Percentiles rank a stretch among this genome's conserved stretches.
These are phyloP conservation scores for Strigamia crassipes DNA, from an alignment of 2,888 invertebrate species.

Conservation along the genomic window DNA sequence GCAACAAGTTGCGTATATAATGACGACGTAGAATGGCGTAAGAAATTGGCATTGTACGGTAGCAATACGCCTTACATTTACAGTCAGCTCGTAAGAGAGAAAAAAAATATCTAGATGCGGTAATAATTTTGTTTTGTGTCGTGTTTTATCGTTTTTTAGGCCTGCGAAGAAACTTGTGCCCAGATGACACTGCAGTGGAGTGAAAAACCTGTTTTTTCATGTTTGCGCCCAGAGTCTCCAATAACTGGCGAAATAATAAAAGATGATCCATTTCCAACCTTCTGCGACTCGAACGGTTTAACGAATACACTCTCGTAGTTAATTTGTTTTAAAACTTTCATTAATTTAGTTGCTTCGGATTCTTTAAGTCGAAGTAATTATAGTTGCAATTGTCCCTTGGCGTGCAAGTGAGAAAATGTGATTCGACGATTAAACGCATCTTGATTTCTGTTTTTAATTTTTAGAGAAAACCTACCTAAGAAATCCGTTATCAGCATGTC, in stretches of 20 bases:
- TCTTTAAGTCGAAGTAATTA: neutral
- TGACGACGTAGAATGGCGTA: neutral
- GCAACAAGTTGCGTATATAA: neutral
- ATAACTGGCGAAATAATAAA: neutral
- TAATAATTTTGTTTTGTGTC: no score
- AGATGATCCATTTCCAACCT: neutral
- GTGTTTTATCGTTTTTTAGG: neutral
- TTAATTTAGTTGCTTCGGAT: neutral
- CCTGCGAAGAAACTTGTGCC: neutral
- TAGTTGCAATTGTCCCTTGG: neutral
- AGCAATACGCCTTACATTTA: constrained; percentile 7
- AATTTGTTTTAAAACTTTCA: neutral
- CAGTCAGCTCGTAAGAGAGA: neutral
- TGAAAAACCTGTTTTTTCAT: neutral
- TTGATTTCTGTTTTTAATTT: neutral
- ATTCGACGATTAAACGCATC: neutral
- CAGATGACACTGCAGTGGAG: neutral
- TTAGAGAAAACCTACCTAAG: neutral
- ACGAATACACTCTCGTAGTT: neutral
- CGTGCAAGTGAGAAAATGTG: neutral
- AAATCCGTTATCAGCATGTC: constrained; percentile 3
- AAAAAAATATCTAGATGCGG: no score
- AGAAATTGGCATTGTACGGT: constrained; percentile 2
- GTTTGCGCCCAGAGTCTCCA: neutral
- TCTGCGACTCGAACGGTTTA: neutral